A percentile compares a stretch with the other conserved stretches of the same genome.
These are phyloP conservation scores for Paraescarpia echinospica DNA, from an alignment of 1,140 invertebrate genomes.

Conservation along the genomic window DNA sequence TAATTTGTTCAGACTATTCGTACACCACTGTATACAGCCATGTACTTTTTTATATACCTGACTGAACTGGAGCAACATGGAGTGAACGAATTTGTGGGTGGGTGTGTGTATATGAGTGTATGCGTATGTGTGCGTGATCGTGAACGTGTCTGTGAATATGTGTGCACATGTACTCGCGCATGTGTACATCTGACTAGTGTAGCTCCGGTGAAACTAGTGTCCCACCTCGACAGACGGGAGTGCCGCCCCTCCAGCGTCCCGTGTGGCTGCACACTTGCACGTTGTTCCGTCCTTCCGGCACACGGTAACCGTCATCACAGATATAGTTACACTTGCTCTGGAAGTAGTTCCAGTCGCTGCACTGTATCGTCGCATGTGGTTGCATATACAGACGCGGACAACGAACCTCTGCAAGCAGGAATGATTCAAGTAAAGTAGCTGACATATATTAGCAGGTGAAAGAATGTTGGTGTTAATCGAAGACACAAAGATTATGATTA, in stretches of 20 bases:
- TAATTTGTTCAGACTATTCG: too few relatives aligned
- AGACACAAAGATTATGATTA: too few relatives aligned
- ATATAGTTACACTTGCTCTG: neutral
- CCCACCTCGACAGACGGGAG: neutral
- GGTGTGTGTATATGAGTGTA: neutral
- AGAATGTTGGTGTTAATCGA: neutral
- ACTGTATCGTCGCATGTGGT: neutral
- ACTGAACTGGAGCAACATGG: too few relatives aligned
- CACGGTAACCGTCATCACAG: neutral
- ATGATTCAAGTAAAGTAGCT: neutral
- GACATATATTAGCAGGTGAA: neutral
- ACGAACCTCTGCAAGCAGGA: neutral
- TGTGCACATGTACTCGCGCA: neutral
- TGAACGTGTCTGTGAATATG: neutral
- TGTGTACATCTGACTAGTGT: neutral
- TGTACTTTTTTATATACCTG: too few relatives aligned
- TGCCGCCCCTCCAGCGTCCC: neutral
- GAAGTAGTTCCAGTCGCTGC: conserved; percentile 2
- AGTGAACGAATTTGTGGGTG: neutral
- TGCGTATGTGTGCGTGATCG: neutral
- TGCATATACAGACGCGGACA: neutral
- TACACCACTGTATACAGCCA: too few relatives aligned
- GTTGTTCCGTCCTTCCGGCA: neutral
- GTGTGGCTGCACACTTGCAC: neutral
- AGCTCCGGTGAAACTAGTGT: neutral